Percentiles rank a stretch among this genome's conserved stretches.
Conservation (phyloP, 1,140 invertebrate species). For the Anastrepha ludens region DNA sequence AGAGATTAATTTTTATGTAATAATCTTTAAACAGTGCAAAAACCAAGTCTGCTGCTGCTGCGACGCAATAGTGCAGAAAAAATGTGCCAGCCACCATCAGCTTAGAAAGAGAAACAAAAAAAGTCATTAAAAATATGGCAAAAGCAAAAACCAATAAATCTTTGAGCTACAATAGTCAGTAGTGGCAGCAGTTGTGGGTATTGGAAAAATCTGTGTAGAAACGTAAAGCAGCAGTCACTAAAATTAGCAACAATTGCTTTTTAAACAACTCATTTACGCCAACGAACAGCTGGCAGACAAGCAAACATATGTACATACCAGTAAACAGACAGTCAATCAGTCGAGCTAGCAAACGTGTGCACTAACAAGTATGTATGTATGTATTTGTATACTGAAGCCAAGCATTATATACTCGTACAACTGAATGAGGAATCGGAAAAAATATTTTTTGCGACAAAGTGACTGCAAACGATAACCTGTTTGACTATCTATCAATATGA, state of each 20-base stretch:
- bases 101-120: neutral
- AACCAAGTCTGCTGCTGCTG: neutral
- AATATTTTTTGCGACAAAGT: neutral
- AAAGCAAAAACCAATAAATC: neutral
- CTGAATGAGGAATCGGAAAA: neutral
- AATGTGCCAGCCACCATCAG: neutral
- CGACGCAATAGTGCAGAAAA: slow-evolving; percentile 15
- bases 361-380: no score
- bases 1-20: neutral
- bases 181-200: neutral
- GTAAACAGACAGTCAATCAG: no score
- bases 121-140: neutral
- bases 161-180: neutral
- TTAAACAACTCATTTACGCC: slow-evolving; percentile 47
- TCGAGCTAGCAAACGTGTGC: no score
- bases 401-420: neutral
- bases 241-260: slow-evolving; percentile 37
- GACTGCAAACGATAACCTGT: slow-evolving; percentile 17
- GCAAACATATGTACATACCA: no score
- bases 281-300: neutral
- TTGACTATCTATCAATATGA: neutral
- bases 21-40: neutral
- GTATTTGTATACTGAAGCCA: neutral
- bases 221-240: neutral
- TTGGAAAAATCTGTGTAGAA: neutral